A percentile compares a stretch with the other conserved stretches of the same genome.
Evolutionary conservation across 2,888 invertebrate genomes (phyloP).

Genomic region (Agrochola macilenta): DNA sequence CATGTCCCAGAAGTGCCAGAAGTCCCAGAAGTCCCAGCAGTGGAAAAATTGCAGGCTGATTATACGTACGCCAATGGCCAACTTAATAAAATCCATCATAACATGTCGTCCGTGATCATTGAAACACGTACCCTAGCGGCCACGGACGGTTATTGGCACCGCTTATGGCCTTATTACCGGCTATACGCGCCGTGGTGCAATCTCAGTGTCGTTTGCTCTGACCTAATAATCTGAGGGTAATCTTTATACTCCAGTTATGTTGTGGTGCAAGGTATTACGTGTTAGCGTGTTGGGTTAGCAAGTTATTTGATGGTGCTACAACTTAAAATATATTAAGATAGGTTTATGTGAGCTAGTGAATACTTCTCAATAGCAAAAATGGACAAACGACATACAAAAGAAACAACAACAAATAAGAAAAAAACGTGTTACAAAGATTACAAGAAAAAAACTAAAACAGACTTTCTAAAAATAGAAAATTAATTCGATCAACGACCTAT

Average conservation of each 20-base stretch:
- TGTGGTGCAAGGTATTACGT: constrained; percentile 23
- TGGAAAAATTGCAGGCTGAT: too few relatives aligned
- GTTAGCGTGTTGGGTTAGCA: background rate
- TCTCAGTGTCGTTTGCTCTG: constrained; percentile 63
- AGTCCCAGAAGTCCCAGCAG: too few relatives aligned
- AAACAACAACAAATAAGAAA: background rate
- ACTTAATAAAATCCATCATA: constrained; percentile 37
- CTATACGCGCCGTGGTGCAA: constrained; percentile 50
- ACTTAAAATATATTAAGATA: background rate
- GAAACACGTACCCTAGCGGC: constrained; percentile 45
- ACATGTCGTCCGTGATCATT: constrained; percentile 35
- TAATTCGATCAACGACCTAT: constrained; percentile 20
- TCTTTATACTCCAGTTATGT: constrained; percentile 55
- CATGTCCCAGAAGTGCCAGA: too few relatives aligned
- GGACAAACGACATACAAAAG: background rate
- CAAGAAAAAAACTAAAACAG: background rate
- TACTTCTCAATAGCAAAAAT: background rate
- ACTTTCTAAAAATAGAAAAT: constrained; percentile 36
- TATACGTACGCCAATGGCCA: background rate
- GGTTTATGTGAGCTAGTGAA: too few relatives aligned
- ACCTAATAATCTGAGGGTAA: constrained; percentile 63
- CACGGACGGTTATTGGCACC: constrained; percentile 54
- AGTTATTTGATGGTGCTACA: background rate
- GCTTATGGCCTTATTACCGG: constrained; percentile 56
- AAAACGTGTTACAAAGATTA: background rate